Percentiles rank a stretch among this genome's conserved stretches.
Conservation (phyloP, 1,140 invertebrate genomes). For the Ips typographus region DNA sequence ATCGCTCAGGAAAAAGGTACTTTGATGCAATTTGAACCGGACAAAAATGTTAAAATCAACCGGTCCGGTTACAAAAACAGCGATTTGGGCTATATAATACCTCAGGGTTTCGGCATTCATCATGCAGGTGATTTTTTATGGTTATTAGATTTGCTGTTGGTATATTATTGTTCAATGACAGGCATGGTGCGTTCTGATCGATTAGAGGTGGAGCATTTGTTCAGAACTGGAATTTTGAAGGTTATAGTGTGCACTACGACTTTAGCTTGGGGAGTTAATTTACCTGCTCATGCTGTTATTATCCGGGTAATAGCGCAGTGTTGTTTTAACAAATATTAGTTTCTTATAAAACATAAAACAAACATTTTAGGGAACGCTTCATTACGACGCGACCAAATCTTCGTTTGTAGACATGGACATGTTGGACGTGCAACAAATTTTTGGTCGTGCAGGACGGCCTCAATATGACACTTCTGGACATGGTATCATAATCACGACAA, state of each 20-base stretch:
- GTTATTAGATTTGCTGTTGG: not conserved
- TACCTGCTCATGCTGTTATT: constrained; percentile 96
- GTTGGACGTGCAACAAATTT: constrained; percentile 98
- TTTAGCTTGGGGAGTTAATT: constrained; percentile 98
- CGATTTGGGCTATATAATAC: constrained; percentile 80
- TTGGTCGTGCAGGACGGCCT: constrained; percentile 95
- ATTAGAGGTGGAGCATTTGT: constrained; percentile 79
- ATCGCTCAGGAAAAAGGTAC: constrained; percentile 65
- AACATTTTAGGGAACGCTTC: constrained; percentile 82
- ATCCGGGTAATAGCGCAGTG: constrained; percentile 69
- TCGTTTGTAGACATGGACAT: constrained; percentile 94
- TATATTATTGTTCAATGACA: constrained; percentile 9
- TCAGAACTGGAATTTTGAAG: constrained; percentile 85
- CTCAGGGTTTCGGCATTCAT: constrained; percentile 89
- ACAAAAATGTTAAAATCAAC: constrained; percentile 58
- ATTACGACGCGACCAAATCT: constrained; percentile 96
- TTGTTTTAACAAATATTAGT: not conserved
- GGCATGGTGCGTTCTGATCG: constrained; percentile 86
- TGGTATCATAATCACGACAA: constrained; percentile 93
- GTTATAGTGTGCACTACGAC: constrained; percentile 97
- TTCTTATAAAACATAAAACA: not conserved
- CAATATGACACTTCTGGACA: constrained; percentile 91
- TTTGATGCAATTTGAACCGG: constrained; percentile 67
- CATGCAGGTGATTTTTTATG: constrained; percentile 75
- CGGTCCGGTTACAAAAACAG: constrained; percentile 41